Conservation (phyloP, 2,113 vertebrate genomes). For the Cervus canadensis region DNA sequence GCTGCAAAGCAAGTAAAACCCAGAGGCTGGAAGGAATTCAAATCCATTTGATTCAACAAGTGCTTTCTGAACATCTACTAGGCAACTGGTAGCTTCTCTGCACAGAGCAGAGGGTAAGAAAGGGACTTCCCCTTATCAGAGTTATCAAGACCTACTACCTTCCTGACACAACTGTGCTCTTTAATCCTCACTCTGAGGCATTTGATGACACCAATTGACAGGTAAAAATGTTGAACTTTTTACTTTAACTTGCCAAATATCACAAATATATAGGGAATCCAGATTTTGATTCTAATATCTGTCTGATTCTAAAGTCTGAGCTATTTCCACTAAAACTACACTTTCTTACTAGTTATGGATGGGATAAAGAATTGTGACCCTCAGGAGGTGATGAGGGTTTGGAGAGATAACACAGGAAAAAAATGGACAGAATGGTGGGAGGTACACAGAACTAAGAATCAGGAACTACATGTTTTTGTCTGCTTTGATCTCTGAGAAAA, state of each 20-base stretch:
- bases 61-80: not conserved
- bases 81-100: not conserved
- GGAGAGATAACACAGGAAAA: not conserved
- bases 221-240: not conserved
- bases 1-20: slow-evolving; percentile 29
- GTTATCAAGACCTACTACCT: not conserved
- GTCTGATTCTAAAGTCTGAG: not conserved
- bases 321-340: not conserved
- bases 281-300: not conserved
- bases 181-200: not conserved
- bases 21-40: slow-evolving; percentile 31
- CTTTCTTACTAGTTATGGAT: not conserved
- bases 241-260: not conserved
- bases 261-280: not conserved
- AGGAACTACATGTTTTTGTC: not conserved
- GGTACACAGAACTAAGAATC: not conserved
- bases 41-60: slow-evolving; percentile 24
- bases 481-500: not conserved
- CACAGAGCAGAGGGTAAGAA: not conserved
- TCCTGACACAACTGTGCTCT: not conserved
- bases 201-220: not conserved
- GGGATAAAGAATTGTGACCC: not conserved
- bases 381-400: not conserved
- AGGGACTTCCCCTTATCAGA: not conserved
- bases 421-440: not conserved